Conservation (phyloP, 1,140 invertebrate genomes). For the Arion vulgaris region DNA sequence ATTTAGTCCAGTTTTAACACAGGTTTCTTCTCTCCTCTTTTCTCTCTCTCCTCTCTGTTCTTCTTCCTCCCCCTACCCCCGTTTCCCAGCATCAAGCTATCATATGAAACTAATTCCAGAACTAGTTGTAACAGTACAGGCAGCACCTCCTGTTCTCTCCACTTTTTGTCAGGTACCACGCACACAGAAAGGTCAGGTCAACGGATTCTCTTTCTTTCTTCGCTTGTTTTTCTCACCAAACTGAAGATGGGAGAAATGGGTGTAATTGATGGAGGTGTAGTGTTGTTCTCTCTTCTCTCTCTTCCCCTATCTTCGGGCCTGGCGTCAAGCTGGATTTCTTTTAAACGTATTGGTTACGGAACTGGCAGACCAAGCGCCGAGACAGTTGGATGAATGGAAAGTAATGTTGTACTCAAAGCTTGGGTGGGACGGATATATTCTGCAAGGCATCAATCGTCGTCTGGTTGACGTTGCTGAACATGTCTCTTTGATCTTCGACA, state of each 20-base stretch:
- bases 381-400: neutral
- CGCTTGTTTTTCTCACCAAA: neutral
- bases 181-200: neutral
- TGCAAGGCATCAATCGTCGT: no score
- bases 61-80: no score
- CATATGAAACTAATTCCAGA: no score
- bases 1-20: no score
- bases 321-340: neutral
- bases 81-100: no score
- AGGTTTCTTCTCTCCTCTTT: no score
- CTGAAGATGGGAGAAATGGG: neutral
- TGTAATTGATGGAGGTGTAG: neutral
- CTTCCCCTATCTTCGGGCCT: no score
- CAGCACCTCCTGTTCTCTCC: neutral
- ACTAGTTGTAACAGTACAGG: neutral
- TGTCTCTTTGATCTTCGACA: no score
- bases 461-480: no score
- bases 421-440: neutral
- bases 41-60: no score
- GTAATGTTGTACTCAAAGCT: neutral
- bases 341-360: neutral
- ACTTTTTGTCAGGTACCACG: neutral
- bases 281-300: neutral
- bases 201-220: neutral
- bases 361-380: neutral